These are phyloP conservation scores for Adelosebastes latens DNA, from an alignment of 2,797 vertebrate species.

Conservation along the genomic window DNA sequence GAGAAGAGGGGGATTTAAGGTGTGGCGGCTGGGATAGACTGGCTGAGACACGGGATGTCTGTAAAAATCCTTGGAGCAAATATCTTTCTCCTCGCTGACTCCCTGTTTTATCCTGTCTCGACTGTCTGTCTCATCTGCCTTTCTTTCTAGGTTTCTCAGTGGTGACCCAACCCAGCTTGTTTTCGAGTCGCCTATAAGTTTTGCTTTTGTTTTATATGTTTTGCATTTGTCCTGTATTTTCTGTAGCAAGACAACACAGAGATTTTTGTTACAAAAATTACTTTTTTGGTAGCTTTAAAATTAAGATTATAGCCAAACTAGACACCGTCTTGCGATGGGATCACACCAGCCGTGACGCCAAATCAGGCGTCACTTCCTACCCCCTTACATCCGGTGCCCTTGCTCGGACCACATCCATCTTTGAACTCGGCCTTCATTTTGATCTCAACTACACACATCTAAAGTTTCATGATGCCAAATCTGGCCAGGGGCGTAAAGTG, in stretches of 20 bases:
- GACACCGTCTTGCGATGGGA: not conserved
- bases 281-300: not conserved
- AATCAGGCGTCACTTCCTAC: too few species aligned
- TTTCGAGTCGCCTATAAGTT: not conserved
- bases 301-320: not conserved
- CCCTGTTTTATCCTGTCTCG: constrained; percentile 39
- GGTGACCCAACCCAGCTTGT: not conserved
- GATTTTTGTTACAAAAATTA: not conserved
- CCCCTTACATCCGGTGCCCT: too few species aligned
- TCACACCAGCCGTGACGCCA: not conserved
- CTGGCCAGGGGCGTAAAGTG: not conserved
- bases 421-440: too few species aligned
- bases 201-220: not conserved
- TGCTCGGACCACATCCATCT: too few species aligned
- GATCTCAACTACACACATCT: too few species aligned
- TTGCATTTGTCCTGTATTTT: not conserved
- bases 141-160: constrained; percentile 6
- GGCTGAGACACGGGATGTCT: constrained; percentile 29
- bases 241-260: not conserved
- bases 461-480: too few species aligned
- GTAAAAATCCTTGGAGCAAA: constrained; percentile 24
- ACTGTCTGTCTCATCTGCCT: constrained; percentile 15
- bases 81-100: not conserved
- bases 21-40: constrained; percentile 33
- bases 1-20: constrained; percentile 10